Percentiles rank a stretch among this genome's conserved stretches.
Evolutionary conservation across 2,797 vertebrate species (phyloP).

Genomic region (Amphiprion clarkii): DNA sequence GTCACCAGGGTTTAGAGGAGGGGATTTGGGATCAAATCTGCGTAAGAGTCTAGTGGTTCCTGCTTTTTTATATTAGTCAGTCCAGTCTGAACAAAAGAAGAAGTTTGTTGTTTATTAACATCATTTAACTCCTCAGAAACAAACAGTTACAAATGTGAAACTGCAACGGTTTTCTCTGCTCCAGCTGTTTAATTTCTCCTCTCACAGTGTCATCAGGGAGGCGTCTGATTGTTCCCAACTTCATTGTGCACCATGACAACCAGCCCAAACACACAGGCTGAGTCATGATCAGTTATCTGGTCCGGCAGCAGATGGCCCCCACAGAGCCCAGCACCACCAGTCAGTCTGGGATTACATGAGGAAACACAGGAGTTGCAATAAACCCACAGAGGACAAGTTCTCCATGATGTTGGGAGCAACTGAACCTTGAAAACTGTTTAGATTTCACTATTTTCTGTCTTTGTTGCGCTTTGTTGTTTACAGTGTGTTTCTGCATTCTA

Average conservation of each 20-base stretch:
- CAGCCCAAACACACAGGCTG: background rate
- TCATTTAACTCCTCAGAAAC: no score
- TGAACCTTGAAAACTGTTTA: background rate
- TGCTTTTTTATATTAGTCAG: no score
- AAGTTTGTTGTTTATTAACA: no score
- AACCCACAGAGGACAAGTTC: background rate
- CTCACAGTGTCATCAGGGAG: no score
- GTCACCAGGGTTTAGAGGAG: background rate
- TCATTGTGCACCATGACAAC: background rate
- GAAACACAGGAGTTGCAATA: background rate
- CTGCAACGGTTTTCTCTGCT: background rate
- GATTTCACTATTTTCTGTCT: no score
- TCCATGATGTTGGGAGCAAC: background rate
- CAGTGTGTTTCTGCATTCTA: no score
- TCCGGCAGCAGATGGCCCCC: constrained; percentile 11
- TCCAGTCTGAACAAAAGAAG: no score
- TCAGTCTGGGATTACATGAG: background rate
- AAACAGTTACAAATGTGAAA: no score
- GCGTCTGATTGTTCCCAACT: background rate
- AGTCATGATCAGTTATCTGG: background rate
- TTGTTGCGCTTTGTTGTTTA: no score
- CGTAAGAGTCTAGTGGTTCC: no score
- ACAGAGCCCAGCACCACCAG: background rate
- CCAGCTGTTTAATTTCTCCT: background rate
- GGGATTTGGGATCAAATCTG: background rate